Evolutionary conservation across 2,113 vertebrate genomes (phyloP).

Genomic region (Solenodon paradoxus): DNA sequence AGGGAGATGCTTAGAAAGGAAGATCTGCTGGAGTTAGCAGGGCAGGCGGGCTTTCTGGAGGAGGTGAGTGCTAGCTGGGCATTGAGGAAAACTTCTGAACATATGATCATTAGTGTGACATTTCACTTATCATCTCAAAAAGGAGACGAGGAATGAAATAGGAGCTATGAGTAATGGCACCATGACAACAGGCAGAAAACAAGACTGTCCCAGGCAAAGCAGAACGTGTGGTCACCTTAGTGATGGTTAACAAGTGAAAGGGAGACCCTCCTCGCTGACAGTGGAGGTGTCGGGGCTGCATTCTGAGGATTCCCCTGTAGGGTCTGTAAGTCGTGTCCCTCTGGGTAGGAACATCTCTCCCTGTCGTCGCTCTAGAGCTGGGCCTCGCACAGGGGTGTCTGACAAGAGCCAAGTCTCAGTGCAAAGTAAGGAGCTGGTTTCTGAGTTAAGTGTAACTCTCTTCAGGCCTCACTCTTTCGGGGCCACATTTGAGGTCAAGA

Average conservation of each 20-base stretch:
- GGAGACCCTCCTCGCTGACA: background rate
- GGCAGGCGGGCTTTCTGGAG: background rate
- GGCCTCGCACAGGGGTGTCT: background rate
- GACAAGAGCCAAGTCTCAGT: background rate
- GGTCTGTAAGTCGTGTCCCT: background rate
- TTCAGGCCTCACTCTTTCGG: background rate
- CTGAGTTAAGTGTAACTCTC: background rate
- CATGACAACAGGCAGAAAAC: slow-evolving; percentile 62
- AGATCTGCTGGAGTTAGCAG: background rate
- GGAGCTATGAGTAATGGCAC: slow-evolving; percentile 60
- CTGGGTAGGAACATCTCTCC: background rate
- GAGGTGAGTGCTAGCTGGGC: background rate
- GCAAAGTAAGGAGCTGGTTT: background rate
- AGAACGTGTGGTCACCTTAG: slow-evolving; percentile 44
- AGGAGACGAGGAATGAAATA: slow-evolving; percentile 51
- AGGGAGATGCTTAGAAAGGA: background rate
- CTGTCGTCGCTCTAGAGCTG: too few relatives aligned
- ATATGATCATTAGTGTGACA: slow-evolving; percentile 10
- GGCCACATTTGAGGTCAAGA: background rate
- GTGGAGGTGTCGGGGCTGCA: background rate
- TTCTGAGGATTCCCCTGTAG: background rate
- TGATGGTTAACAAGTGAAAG: slow-evolving; percentile 38
- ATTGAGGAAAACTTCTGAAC: background rate
- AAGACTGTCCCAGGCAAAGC: slow-evolving; percentile 12
- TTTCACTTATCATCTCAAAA: slow-evolving; percentile 53